Conservation (phyloP, 2,113 vertebrate genomes). For the Pelobates fuscus region DNA sequence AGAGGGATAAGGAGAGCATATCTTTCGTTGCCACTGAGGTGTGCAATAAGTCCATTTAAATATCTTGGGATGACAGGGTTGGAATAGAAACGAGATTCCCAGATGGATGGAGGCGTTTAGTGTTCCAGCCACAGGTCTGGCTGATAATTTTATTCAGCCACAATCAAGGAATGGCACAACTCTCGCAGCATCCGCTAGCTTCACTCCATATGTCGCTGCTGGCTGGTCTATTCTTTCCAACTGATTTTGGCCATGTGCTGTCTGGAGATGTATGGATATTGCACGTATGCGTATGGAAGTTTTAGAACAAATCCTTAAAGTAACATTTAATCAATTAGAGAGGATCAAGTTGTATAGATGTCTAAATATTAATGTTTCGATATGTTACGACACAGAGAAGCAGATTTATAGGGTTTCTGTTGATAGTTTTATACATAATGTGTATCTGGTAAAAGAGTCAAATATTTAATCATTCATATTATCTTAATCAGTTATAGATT, state of each 20-base stretch:
- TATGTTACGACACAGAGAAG: neutral
- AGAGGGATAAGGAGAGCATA: neutral
- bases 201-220: conserved; percentile 54
- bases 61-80: conserved; percentile 42
- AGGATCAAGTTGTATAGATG: neutral
- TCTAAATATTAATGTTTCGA: conserved; percentile 32
- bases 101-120: conserved; percentile 47
- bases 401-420: neutral
- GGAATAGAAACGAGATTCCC: conserved; percentile 36
- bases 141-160: conserved; percentile 46
- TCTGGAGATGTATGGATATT: conserved; percentile 24
- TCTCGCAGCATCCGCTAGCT: conserved; percentile 35
- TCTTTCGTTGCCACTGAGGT: conserved; percentile 31
- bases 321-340: conserved; percentile 27
- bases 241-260: conserved; percentile 42
- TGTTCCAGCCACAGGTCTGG: conserved; percentile 47
- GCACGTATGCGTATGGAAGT: conserved; percentile 30
- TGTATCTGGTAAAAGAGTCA: too few relatives aligned
- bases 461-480: too few relatives aligned
- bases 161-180: conserved; percentile 39
- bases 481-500: too few relatives aligned
- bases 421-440: neutral
- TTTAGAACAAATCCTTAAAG: conserved; percentile 36
- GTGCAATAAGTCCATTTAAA: conserved; percentile 52
- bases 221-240: conserved; percentile 36